Evolutionary conservation across 2,888 invertebrate genomes (phyloP).

Genomic region (Gandaritis pyraliata): DNA sequence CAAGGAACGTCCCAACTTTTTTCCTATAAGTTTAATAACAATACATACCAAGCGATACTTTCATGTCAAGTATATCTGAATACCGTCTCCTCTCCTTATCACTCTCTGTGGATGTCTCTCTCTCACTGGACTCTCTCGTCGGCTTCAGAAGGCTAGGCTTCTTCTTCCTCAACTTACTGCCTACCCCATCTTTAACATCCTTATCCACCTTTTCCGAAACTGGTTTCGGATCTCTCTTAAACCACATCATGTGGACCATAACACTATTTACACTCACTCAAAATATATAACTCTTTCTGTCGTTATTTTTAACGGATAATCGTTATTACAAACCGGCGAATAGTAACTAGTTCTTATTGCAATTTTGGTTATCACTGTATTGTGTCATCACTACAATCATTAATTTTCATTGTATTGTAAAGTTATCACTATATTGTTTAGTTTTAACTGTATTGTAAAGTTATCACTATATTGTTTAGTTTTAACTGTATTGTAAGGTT

Average conservation of each 20-base stretch:
- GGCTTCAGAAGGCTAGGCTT: conserved; percentile 70
- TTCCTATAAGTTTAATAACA: conserved; percentile 24
- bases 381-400: background rate
- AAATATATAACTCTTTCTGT: conserved; percentile 1
- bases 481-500: conserved; percentile 15
- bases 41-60: conserved; percentile 72
- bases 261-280: conserved; percentile 25
- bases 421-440: background rate
- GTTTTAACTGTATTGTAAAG: too few species aligned
- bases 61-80: conserved; percentile 77
- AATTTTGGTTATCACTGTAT: background rate
- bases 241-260: conserved; percentile 75
- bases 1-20: conserved; percentile 46
- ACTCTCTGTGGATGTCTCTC: conserved; percentile 77
- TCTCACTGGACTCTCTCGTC: conserved; percentile 76
- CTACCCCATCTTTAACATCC: conserved; percentile 56
- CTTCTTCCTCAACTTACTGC: conserved; percentile 71
- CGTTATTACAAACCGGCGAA: background rate
- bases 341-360: conserved; percentile 1
- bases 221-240: conserved; percentile 75
- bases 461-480: background rate
- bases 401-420: background rate
- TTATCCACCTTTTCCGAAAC: conserved; percentile 68
- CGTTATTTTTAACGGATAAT: conserved; percentile 7
- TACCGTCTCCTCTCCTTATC: conserved; percentile 77